Base-by-base conservation (phyloP, 1,140 invertebrate species). In the Ephestia elutella region DNA sequence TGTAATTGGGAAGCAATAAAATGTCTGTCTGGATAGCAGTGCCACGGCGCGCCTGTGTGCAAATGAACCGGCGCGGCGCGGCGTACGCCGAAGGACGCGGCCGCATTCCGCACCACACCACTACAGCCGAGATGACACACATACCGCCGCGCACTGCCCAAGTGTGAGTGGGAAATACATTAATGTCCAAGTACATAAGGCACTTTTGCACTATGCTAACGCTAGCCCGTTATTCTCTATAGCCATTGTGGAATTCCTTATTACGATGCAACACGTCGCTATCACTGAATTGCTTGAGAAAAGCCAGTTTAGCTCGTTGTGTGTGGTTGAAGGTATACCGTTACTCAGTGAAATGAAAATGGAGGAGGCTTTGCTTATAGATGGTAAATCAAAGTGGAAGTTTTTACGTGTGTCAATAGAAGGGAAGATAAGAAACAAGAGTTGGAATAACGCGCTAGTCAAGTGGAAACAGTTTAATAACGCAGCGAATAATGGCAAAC, bases 1-100 rank as follows among this genome's bases (percentile, higher is more conserved):
- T 71, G 77, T 79, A 76, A 83, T 81, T 83, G 78, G 79, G 76
- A 83, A 76, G 74, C 75, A 73, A 85, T 83, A 85, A 83, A 83
- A 74, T 57, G 74, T 73, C 63, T 78, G 74, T 65, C 70, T 70
- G 75, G 68, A 73, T 78, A 71, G 76, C 57, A 56, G 64, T 54
- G 53, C 55, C n/a, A 50, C 57, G 62, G 56, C 62, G 66, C 68
- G 76, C 63, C 78, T 78, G 73, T 84, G 81, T 84, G 83, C 83
- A 86, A 84, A 84, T 86, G 80, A 82, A 78, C 68, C 73, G 76
- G 66, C 73, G 71, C 73, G 70, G 54, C 59, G 65, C 61, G 66
- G 60, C 61, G 68, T 70, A 70, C 75, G 70, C 61, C 78, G 83
- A 86, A 86, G 83, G 83, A 86, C 83, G 82, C 73, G 83, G 75